Evolutionary conservation across 2,113 vertebrate species (phyloP).

Genomic region (Campylomormyrus tamandua): DNA sequence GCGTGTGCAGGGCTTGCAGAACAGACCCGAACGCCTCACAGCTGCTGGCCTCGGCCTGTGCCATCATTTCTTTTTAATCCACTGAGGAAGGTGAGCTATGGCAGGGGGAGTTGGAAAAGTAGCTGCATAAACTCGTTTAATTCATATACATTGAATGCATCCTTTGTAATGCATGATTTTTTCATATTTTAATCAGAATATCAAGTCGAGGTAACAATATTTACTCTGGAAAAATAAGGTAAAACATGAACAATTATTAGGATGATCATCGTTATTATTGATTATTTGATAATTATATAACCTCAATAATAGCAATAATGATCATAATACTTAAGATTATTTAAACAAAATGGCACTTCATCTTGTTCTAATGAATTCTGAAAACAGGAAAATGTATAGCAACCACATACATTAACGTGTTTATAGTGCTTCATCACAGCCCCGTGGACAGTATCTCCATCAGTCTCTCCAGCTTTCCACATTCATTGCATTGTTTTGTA

Average conservation of each 20-base stretch:
- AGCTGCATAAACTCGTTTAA: not conserved
- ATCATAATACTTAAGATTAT: slow-evolving; percentile 28
- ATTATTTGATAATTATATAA: slow-evolving; percentile 9
- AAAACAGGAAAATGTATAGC: slow-evolving; percentile 30
- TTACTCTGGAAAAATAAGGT: slow-evolving; percentile 42
- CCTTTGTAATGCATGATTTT: not conserved
- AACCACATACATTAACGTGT: slow-evolving; percentile 18
- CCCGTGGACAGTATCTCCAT: not conserved
- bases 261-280: slow-evolving; percentile 29
- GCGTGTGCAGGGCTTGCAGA: not conserved
- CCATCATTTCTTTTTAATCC: not conserved
- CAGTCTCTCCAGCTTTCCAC: not conserved
- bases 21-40: not conserved
- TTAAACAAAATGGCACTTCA: slow-evolving; percentile 30
- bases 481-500: not conserved
- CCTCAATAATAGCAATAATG: slow-evolving; percentile 30
- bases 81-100: slow-evolving; percentile 1
- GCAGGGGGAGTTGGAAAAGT: not conserved
- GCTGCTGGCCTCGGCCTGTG: not conserved
- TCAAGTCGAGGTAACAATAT: slow-evolving; percentile 40
- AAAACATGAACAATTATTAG: slow-evolving; percentile 32
- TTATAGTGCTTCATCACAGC: not conserved
- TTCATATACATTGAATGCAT: not conserved
- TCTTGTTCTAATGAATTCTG: slow-evolving; percentile 29
- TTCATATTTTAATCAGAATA: slow-evolving; percentile 36